Evolutionary conservation across 1,140 invertebrate genomes (phyloP).

Genomic region (Scaptomyza hsui): DNA sequence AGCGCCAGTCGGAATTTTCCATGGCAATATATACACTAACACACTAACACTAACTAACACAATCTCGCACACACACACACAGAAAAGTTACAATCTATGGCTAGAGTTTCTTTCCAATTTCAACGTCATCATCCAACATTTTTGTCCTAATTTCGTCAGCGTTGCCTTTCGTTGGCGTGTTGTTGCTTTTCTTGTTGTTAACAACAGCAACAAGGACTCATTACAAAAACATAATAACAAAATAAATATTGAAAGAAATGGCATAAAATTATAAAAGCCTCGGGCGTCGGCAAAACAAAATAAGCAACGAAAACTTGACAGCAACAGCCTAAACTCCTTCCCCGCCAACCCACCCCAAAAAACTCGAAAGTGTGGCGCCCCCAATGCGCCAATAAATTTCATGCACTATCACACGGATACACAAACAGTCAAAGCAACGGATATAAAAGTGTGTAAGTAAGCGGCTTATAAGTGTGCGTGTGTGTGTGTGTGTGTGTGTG

Average conservation of each 20-base stretch:
- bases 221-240: conserved; percentile 82
- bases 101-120: conserved; percentile 78
- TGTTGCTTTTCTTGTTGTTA: conserved; percentile 42
- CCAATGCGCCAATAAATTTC: conserved; percentile 78
- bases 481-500: conserved; percentile 45
- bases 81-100: conserved; percentile 57
- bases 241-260: conserved; percentile 82
- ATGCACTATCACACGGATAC: conserved; percentile 71
- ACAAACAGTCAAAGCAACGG: conserved; percentile 22
- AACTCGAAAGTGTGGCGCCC: conserved; percentile 47
- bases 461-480: conserved; percentile 60
- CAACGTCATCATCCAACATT: conserved; percentile 68
- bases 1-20: conserved; percentile 66
- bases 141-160: conserved; percentile 53
- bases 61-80: conserved; percentile 19
- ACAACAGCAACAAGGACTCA: conserved; percentile 63
- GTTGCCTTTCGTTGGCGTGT: conserved; percentile 14
- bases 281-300: conserved; percentile 32
- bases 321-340: conserved; percentile 39
- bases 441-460: conserved; percentile 56
- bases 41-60: conserved; percentile 8
- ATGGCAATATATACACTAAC: conserved; percentile 62
- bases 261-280: conserved; percentile 82
- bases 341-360: not conserved
- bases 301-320: conserved; percentile 56